Percentiles rank a stretch among this genome's conserved stretches.
phyloP scores from a whole-genome alignment of 2,888 invertebrate species.

The Drosophila mimica region DNA sequence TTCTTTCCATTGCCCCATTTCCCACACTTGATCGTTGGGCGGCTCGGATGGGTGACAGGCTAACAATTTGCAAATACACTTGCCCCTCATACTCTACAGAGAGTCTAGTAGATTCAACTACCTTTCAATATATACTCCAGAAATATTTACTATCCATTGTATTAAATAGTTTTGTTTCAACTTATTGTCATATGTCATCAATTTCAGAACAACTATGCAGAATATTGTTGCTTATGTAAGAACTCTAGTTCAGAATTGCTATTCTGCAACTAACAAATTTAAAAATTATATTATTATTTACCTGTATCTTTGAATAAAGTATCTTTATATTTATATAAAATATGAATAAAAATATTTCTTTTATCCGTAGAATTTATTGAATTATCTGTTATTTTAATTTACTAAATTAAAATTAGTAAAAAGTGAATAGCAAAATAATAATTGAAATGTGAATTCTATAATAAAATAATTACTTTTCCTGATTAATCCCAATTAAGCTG shows the following conservation, averaged over 20 bases:
- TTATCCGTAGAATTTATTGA: neutral
- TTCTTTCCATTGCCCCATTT: slow-evolving; percentile 63
- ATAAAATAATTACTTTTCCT: neutral
- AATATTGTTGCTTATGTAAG: neutral
- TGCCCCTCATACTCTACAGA: neutral
- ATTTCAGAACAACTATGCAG: neutral
- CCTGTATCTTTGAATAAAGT: neutral
- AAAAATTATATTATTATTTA: neutral
- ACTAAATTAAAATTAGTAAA: neutral
- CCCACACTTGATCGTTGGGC: slow-evolving; percentile 30
- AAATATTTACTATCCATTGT: neutral
- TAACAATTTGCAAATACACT: slow-evolving; percentile 48
- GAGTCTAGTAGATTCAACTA: neutral
- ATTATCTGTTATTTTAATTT: neutral
- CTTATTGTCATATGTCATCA: neutral
- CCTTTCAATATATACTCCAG: neutral
- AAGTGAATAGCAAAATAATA: neutral
- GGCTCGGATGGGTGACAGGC: slow-evolving; percentile 41
- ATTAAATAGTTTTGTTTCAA: neutral
- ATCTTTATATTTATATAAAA: neutral
- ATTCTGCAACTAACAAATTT: neutral
- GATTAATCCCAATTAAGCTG: neutral
- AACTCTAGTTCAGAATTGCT: neutral
- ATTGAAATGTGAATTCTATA: neutral
- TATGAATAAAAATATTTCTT: neutral